Conservation (phyloP, 2,113 vertebrate species). For the Crotalus horridus region DNA sequence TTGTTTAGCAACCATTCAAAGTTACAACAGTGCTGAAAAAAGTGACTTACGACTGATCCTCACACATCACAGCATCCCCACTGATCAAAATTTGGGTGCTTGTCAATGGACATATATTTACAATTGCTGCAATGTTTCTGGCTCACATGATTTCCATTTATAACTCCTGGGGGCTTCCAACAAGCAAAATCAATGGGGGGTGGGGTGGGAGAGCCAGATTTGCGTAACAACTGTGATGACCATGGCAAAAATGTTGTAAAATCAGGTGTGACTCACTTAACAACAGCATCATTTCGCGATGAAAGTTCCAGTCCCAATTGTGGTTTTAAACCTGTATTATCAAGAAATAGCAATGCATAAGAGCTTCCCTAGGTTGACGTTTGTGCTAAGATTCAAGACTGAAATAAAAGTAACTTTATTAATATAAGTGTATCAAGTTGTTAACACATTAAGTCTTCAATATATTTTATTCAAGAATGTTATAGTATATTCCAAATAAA, state of each 20-base stretch:
- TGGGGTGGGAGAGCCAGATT: background rate
- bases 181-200: background rate
- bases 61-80: background rate
- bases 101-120: background rate
- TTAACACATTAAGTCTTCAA: background rate
- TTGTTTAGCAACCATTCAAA: background rate
- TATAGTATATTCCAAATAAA: slow-evolving; percentile 34
- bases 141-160: background rate
- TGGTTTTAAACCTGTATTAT: background rate
- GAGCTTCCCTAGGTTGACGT: background rate
- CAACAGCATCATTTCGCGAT: background rate
- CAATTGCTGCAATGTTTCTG: background rate
- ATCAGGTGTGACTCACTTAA: background rate
- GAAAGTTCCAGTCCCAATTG: background rate
- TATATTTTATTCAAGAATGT: slow-evolving; percentile 30
- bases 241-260: background rate
- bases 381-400: background rate
- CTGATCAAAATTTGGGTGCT: background rate
- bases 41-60: background rate
- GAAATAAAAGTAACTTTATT: slow-evolving; percentile 2
- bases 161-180: background rate
- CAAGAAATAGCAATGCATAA: background rate
- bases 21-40: background rate
- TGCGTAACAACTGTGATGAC: background rate
- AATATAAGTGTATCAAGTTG: background rate